Evolutionary conservation across 2,113 vertebrate species (phyloP), one percentile per base, ranked within the genome.

Genomic region (Microcebus murinus): DNA sequence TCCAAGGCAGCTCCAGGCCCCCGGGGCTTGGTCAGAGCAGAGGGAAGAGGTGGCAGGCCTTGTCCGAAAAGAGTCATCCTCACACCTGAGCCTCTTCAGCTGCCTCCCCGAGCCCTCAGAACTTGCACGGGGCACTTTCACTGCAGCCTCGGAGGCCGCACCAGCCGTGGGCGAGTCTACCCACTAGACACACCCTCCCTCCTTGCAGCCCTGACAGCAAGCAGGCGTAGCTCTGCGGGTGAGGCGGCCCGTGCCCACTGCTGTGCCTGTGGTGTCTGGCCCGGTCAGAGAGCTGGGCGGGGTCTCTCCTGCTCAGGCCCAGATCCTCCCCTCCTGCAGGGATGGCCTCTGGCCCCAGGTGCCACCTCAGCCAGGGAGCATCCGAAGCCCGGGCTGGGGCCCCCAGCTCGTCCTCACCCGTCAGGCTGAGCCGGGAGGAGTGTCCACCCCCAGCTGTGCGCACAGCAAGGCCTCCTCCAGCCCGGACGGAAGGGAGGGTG

Each of bases 211-310:
- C 34, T 65, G 18, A 4, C 1, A 14, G 48, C 52, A 27, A 52
- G 55, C 3, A 1, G 36, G 42, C 3, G 11, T 9, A 29, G 18
- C 6, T 42, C 1, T 0, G 13, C 13, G 7, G 23, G 12, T 21
- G 36, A 63, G 21, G 8, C 25, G 8, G 14, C 70, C 73, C 0
- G 31, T 11, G 81, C 71, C 77, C 25, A 2, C 9, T 0, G 52
- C 27, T 18, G 10, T 57, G 34, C 61, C 61, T 29, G 52, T 1
- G 31, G 1, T 71, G 27, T 42, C 52, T 65, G 15, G 42, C 71
- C 59, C 73, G 25, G 59, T 12, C 77, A 42, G 71, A 15, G 61
- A 23, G 45, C n/a, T 2, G n/a, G 6, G 18, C 9, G 14, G 52
- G 50, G 36, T 14, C 42, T 20, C n/a, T 31, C 63, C 42, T 55